Evolutionary conservation across 1,140 invertebrate species (phyloP).

Genomic region (Tetranychus cinnabarinus): DNA sequence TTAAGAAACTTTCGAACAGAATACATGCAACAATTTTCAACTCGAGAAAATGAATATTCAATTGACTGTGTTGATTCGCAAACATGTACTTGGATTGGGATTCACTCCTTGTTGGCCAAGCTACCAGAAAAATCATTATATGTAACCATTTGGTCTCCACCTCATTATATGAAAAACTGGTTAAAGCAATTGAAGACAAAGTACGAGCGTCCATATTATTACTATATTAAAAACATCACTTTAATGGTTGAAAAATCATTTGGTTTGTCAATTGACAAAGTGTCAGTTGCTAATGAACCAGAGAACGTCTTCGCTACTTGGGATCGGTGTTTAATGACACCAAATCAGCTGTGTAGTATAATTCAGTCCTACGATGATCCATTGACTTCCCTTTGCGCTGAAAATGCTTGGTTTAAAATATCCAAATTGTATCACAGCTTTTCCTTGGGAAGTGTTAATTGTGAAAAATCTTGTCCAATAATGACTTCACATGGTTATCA

Average conservation of each 20-base stretch:
- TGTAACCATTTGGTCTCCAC: neutral
- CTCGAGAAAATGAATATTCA: neutral
- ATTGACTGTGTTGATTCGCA: neutral
- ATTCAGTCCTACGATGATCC: neutral
- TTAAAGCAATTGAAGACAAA: neutral
- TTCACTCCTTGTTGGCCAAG: neutral
- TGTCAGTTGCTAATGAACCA: neutral
- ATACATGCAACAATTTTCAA: neutral
- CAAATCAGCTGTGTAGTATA: neutral
- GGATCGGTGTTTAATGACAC: neutral
- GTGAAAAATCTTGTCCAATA: neutral
- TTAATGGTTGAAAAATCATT: neutral
- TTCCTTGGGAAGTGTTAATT: neutral
- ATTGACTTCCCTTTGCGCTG: neutral
- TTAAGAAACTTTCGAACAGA: neutral
- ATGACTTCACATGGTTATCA: neutral
- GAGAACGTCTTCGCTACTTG: neutral
- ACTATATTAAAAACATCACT: neutral
- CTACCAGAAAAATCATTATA: neutral
- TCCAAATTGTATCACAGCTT: neutral
- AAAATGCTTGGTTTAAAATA: neutral
- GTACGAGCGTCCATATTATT: neutral
- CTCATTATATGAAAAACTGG: neutral
- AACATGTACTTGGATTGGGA: neutral
- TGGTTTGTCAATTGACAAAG: neutral